Percentiles rank a stretch among this genome's conserved stretches.
phyloP scores from a whole-genome alignment of 2,888 invertebrate species.

The Heliconius charithonia region DNA sequence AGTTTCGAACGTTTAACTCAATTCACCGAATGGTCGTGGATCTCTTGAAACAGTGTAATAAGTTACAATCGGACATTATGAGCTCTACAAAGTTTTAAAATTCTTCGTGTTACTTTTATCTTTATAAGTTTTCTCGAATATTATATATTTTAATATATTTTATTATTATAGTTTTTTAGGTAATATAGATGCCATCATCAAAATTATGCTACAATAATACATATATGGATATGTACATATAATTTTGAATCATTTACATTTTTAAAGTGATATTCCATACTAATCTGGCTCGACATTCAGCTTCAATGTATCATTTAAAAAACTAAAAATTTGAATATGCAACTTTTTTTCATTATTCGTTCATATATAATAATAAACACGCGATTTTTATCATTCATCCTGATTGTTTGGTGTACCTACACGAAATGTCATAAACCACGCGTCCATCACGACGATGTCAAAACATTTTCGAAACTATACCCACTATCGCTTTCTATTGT shows the following conservation, averaged over 20 bases:
- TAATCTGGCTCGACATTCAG: too few relatives aligned
- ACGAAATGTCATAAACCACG: conserved; percentile 8
- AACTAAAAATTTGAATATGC: not conserved
- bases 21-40: conserved; percentile 29
- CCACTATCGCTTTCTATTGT: conserved; percentile 19
- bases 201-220: too few relatives aligned
- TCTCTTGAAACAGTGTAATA: conserved; percentile 30
- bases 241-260: too few relatives aligned
- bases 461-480: conserved; percentile 5
- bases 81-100: conserved; percentile 24
- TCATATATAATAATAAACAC: not conserved
- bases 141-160: not conserved
- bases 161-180: not conserved
- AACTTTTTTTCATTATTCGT: not conserved
- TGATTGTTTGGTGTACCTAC: not conserved
- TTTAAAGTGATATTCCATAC: too few relatives aligned
- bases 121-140: not conserved
- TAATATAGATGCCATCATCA: too few relatives aligned
- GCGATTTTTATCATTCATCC: not conserved
- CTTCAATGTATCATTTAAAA: not conserved
- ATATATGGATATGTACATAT: too few relatives aligned
- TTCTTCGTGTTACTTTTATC: not conserved
- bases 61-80: conserved; percentile 26
- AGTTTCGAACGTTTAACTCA: conserved; percentile 22
- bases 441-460: conserved; percentile 5